Percentiles rank a stretch among this genome's conserved stretches.
Conservation (phyloP, 1,140 invertebrate genomes). For the Lepidurus packardi region DNA sequence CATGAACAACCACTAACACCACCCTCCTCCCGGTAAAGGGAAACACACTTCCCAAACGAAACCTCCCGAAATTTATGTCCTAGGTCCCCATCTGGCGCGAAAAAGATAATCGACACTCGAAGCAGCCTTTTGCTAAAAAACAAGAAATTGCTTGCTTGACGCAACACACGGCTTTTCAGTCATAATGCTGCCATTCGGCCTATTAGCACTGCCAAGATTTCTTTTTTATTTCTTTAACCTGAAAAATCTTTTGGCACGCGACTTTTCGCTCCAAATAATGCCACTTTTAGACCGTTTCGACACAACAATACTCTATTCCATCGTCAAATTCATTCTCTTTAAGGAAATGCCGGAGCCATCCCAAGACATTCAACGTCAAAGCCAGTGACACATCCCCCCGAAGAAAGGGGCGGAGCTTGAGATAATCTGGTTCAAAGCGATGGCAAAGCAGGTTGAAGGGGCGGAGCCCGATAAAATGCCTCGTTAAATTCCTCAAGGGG, state of each 20-base stretch:
- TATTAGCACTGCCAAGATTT: background rate
- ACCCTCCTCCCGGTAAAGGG: background rate
- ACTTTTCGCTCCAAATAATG: too few relatives aligned
- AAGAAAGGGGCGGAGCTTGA: background rate
- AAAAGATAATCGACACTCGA: background rate
- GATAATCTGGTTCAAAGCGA: background rate
- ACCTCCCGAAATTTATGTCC: background rate
- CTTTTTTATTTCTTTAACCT: background rate
- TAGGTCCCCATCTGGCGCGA: background rate
- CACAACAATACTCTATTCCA: background rate
- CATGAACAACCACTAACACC: background rate
- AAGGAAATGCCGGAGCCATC: background rate
- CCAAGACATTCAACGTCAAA: background rate
- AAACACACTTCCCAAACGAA: background rate
- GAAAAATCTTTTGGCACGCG: too few relatives aligned
- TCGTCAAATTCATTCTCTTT: background rate
- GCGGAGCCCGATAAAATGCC: constrained; percentile 7
- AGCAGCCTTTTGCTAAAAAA: background rate
- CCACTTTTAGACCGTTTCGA: background rate
- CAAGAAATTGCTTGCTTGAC: background rate
- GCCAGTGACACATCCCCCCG: background rate
- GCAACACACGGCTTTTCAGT: background rate
- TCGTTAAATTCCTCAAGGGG: background rate
- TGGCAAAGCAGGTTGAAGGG: background rate
- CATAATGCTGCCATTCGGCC: background rate